A percentile compares a stretch with the other conserved stretches of the same genome.
Conservation (phyloP, 2,797 vertebrate genomes). For the Pipistrellus kuhlii region DNA sequence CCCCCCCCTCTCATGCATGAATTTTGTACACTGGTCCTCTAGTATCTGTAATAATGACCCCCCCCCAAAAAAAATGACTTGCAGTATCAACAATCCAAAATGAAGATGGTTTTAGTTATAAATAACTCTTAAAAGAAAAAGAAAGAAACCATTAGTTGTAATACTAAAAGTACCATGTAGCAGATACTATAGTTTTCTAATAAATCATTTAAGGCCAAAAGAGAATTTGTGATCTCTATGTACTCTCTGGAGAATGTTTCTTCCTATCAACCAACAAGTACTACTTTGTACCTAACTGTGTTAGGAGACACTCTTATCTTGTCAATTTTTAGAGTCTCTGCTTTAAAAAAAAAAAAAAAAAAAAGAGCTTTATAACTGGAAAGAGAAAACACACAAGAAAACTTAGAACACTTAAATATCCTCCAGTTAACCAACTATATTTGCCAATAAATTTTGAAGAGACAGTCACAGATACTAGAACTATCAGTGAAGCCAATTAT, state of each 20-base stretch:
- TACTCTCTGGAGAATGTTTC: not conserved
- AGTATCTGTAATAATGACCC: not conserved
- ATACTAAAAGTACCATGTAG: constrained; percentile 11
- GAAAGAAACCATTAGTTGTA: not conserved
- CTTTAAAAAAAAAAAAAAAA: not conserved
- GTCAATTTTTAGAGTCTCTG: not conserved
- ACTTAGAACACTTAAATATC: not conserved
- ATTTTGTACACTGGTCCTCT: too few relatives aligned
- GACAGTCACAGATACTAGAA: constrained; percentile 6
- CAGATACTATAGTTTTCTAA: not conserved
- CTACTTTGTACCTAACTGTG: not conserved
- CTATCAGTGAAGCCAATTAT: not conserved
- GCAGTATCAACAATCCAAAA: not conserved
- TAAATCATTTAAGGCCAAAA: constrained; percentile 10
- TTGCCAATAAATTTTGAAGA: not conserved
- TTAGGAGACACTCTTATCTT: constrained; percentile 20
- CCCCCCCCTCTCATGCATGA: rapidly evolving
- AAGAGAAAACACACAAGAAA: constrained; percentile 19
- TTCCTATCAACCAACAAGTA: constrained; percentile 20
- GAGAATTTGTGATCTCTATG: not conserved
- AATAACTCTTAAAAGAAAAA: not conserved
- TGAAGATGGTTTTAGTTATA: constrained; percentile 33
- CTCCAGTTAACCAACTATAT: not conserved
- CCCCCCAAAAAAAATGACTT: not conserved
- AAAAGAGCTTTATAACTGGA: not conserved